phyloP scores from a whole-genome alignment of 2,888 invertebrate genomes.

The Fissipunctia ypsillon region DNA sequence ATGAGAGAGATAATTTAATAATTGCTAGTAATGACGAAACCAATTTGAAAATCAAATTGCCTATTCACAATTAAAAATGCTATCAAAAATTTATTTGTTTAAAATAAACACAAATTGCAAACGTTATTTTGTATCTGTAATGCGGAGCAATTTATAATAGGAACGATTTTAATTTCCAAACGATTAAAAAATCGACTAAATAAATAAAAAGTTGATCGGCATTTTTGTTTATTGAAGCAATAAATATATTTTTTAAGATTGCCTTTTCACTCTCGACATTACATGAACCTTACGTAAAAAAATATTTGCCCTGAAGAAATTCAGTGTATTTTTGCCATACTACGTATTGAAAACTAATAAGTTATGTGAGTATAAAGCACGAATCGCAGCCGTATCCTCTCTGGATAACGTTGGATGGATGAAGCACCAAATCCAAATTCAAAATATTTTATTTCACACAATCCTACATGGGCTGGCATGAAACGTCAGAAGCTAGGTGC shows the following conservation, averaged over 20 bases:
- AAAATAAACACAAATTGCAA: slow-evolving; percentile 31
- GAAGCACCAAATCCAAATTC: too few species aligned
- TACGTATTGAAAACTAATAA: slow-evolving; percentile 7
- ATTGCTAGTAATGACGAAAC: slow-evolving; percentile 33
- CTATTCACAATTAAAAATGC: slow-evolving; percentile 35
- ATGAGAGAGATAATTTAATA: slow-evolving; percentile 16
- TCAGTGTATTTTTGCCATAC: not conserved
- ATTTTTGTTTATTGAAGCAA: slow-evolving; percentile 5
- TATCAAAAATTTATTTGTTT: slow-evolving; percentile 49
- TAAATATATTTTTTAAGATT: not conserved
- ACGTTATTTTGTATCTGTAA: slow-evolving; percentile 19
- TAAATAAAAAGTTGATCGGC: slow-evolving; percentile 3
- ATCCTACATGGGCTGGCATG: too few species aligned
- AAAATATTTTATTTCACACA: too few species aligned
- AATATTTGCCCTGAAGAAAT: not conserved
- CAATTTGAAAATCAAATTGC: slow-evolving; percentile 45
- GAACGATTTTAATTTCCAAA: slow-evolving; percentile 34
- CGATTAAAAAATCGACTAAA: slow-evolving; percentile 26
- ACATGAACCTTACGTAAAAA: not conserved
- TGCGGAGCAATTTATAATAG: slow-evolving; percentile 30
- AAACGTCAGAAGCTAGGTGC: too few species aligned
- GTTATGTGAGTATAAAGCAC: slow-evolving; percentile 26
- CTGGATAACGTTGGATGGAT: slow-evolving; percentile 5
- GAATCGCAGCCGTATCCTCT: not conserved
- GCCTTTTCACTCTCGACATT: not conserved